Base-by-base conservation (phyloP, 2,113 vertebrate genomes). In the Cairina moschata region DNA sequence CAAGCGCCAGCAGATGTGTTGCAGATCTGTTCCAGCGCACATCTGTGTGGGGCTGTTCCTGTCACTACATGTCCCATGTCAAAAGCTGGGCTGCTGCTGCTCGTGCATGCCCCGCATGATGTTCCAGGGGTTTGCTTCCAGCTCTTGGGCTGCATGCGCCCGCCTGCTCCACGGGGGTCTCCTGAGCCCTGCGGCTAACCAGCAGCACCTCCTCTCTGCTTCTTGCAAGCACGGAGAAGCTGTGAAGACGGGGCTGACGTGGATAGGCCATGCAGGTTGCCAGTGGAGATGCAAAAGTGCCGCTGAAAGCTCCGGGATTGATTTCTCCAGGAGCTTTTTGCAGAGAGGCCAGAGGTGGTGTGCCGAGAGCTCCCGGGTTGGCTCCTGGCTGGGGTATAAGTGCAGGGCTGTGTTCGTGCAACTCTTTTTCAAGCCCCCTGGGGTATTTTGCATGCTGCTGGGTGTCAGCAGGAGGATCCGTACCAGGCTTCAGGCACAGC, bases 1-100 rank as follows among this genome's bases (percentile, higher is more conserved):
- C 89, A 97, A 85, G 71, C 54, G 58, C 58, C 81, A 82, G 91
- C 77, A 95, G 91, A 66, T 87, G 91, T 91, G 91, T 50, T 56
- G 54, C 58, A 76, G 86, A n/a, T n/a, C 74, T 65, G 67, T 83
- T 97, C 95, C 84, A 84, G 20, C 40, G 23, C 91, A 95, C 91
- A 95, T 89, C 95, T 97, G 95, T 87, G 62, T 66, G 54, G 54
- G 65, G 71, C 67, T 79, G 81, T 92, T 40, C 74, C 81, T 76
- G 86, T 18, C 62, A 40, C 62, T 65, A 40, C 62, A 40, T 18
- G 62, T 18, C 62, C 86, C 0, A 0, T 69, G 89, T 92, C 83
- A 82, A 58, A 91, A 87, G 65, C 81, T 23, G 63, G 48, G 71
- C 20, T 56, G 48, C 58, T 79, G 81, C 81, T 91, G 84, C 77